These are phyloP conservation scores for Danionella cerebrum DNA, from an alignment of 2,113 vertebrate genomes.

Conservation along the genomic window DNA sequence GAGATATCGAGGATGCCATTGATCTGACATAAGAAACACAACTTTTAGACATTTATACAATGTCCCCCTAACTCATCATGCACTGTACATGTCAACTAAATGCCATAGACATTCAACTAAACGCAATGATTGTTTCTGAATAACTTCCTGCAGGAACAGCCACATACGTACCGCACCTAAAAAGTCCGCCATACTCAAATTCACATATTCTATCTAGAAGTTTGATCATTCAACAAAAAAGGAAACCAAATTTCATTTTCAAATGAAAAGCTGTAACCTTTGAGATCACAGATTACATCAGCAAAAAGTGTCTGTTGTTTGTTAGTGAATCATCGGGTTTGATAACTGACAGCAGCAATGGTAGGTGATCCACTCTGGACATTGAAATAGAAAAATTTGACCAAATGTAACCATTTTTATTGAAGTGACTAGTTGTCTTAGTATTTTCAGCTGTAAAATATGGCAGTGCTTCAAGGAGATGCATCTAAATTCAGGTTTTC, in stretches of 20 bases:
- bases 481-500: not conserved
- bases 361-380: not conserved
- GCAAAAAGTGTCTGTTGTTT: not conserved
- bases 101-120: conserved; percentile 40
- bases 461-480: conserved; percentile 33
- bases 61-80: conserved; percentile 64
- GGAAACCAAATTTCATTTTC: conserved; percentile 51
- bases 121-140: conserved; percentile 2
- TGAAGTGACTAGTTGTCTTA: too few species aligned
- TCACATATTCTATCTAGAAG: conserved; percentile 51
- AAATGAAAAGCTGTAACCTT: conserved; percentile 45
- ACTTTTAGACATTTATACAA: conserved; percentile 61
- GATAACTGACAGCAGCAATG: not conserved
- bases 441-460: not conserved
- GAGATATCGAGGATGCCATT: conserved; percentile 39
- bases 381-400: not conserved
- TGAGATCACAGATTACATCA: not conserved
- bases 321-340: not conserved
- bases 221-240: conserved; percentile 60
- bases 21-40: conserved; percentile 51
- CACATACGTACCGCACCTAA: not conserved
- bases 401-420: too few species aligned
- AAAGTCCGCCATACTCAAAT: conserved; percentile 27
- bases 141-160: not conserved
- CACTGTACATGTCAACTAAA: conserved; percentile 68